phyloP scores from a whole-genome alignment of 2,888 invertebrate species.

The Coleophora flavipennella region DNA sequence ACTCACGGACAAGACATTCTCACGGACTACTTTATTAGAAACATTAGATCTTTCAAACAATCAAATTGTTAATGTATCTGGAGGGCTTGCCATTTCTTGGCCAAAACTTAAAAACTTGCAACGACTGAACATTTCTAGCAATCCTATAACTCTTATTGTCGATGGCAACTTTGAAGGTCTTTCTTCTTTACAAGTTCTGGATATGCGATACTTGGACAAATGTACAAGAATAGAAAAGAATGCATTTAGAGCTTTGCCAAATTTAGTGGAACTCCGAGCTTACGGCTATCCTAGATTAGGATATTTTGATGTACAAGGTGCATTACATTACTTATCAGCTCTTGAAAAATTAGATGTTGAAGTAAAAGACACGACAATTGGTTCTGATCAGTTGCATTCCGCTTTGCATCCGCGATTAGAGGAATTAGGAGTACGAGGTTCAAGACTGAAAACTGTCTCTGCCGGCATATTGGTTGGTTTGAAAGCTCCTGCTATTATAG shows the following conservation, averaged over 20 bases:
- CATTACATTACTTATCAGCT: slow-evolving; percentile 81
- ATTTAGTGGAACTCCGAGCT: slow-evolving; percentile 79
- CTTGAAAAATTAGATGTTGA: slow-evolving; percentile 87
- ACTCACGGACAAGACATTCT: slow-evolving; percentile 79
- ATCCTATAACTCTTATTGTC: slow-evolving; percentile 84
- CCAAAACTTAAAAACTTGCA: slow-evolving; percentile 80
- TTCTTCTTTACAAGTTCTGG: slow-evolving; percentile 75
- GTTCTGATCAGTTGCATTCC: slow-evolving; percentile 86
- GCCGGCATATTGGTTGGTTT: slow-evolving; percentile 89
- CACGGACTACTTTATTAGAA: slow-evolving; percentile 85
- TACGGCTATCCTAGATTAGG: slow-evolving; percentile 85
- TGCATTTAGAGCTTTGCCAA: slow-evolving; percentile 81
- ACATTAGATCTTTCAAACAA: slow-evolving; percentile 85
- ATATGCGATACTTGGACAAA: slow-evolving; percentile 77
- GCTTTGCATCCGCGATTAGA: slow-evolving; percentile 84
- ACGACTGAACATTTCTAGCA: slow-evolving; percentile 84
- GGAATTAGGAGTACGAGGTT: slow-evolving; percentile 82
- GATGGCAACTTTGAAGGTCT: slow-evolving; percentile 84
- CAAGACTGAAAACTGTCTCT: slow-evolving; percentile 81
- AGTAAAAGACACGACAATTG: slow-evolving; percentile 86
- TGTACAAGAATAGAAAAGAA: slow-evolving; percentile 86
- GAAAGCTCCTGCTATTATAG: slow-evolving; percentile 78
- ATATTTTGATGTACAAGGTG: slow-evolving; percentile 88
- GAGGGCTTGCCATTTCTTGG: slow-evolving; percentile 78
- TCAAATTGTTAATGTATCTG: slow-evolving; percentile 71